These are phyloP conservation scores for Drosophila paramelanica DNA, from an alignment of 2,888 invertebrate genomes.

Conservation along the genomic window DNA sequence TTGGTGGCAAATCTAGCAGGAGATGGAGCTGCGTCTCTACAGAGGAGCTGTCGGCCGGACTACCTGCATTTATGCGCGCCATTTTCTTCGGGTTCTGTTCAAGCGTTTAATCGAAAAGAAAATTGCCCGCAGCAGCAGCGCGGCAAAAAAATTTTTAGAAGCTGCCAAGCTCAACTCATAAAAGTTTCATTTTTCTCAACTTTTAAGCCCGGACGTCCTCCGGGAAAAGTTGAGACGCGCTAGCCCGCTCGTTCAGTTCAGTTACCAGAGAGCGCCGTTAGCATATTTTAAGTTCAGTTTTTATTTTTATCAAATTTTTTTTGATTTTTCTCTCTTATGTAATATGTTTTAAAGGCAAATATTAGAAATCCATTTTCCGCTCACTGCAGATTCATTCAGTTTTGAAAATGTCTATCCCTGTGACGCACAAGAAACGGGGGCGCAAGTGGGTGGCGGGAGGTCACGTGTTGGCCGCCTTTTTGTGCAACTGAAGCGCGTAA, in stretches of 20 bases:
- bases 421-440: slow-evolving; percentile 3
- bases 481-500: slow-evolving; percentile 76
- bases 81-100: slow-evolving; percentile 72
- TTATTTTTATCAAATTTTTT: slow-evolving; percentile 28
- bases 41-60: slow-evolving; percentile 9
- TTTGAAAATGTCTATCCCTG: slow-evolving; percentile 76
- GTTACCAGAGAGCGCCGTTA: slow-evolving; percentile 15
- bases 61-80: slow-evolving; percentile 55
- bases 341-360: slow-evolving; percentile 64
- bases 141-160: slow-evolving; percentile 28
- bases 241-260: background rate
- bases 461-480: slow-evolving; percentile 72
- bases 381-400: slow-evolving; percentile 84
- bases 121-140: slow-evolving; percentile 37
- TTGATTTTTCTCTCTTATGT: slow-evolving; percentile 38
- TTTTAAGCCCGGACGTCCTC: slow-evolving; percentile 83
- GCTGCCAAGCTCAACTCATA: slow-evolving; percentile 57
- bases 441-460: slow-evolving; percentile 6
- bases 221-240: slow-evolving; percentile 73
- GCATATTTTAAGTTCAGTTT: slow-evolving; percentile 67
- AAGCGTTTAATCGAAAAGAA: slow-evolving; percentile 84
- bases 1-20: background rate
- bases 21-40: background rate
- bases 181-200: slow-evolving; percentile 84
- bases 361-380: slow-evolving; percentile 85